Percentiles rank a stretch among this genome's conserved stretches.
Conservation (phyloP, 2,113 vertebrate genomes). For the Poecilia latipinna region DNA sequence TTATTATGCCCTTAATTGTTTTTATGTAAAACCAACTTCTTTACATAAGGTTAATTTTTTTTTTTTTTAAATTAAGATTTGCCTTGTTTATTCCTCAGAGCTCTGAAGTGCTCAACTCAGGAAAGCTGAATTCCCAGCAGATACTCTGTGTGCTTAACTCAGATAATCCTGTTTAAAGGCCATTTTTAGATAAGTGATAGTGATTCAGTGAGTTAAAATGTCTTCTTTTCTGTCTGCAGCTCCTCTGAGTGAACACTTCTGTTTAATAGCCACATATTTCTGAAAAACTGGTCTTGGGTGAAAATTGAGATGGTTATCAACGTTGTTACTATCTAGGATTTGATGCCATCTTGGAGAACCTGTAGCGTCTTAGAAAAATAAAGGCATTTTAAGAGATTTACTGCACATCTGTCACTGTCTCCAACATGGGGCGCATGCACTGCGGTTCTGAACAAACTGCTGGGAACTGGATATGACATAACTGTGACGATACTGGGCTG, state of each 20-base stretch:
- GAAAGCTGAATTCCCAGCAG: background rate
- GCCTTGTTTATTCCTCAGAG: background rate
- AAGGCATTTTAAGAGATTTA: slow-evolving; percentile 13
- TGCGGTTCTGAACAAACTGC: background rate
- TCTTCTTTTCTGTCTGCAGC: background rate
- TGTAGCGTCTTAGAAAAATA: slow-evolving; percentile 21
- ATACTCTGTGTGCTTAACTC: background rate
- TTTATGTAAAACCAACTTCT: background rate
- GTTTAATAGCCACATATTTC: slow-evolving; percentile 12
- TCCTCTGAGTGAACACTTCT: slow-evolving; percentile 11
- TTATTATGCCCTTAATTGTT: background rate
- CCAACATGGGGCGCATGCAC: slow-evolving; percentile 1
- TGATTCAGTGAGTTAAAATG: background rate
- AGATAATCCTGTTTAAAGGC: slow-evolving; percentile 10
- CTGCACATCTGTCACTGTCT: slow-evolving; percentile 6
- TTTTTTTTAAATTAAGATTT: too few relatives aligned
- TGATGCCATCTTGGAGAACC: slow-evolving; percentile 27
- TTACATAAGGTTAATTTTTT: background rate
- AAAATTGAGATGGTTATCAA: slow-evolving; percentile 39
- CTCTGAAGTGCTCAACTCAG: background rate
- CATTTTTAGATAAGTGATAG: background rate
- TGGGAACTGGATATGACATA: background rate
- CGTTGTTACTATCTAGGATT: slow-evolving; percentile 22
- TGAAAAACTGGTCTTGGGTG: background rate
- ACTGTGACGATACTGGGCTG: background rate